A percentile compares a stretch with the other conserved stretches of the same genome.
Conservation (phyloP, 2,113 vertebrate species). For the Eublepharis macularius region DNA sequence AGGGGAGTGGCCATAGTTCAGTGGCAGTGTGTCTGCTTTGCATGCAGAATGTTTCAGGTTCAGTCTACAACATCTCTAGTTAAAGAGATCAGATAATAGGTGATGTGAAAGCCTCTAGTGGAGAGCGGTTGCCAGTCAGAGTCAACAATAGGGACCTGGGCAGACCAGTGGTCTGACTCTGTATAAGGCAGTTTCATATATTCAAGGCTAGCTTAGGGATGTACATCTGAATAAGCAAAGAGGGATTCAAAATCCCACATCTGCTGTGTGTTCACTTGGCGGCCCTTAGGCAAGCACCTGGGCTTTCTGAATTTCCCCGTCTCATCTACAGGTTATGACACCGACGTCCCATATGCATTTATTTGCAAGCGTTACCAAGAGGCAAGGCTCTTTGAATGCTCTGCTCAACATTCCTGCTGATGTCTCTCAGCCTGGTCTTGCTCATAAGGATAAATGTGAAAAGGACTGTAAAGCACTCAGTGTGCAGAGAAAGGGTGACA, state of each 20-base stretch:
- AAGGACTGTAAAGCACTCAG: background rate
- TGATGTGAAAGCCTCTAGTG: background rate
- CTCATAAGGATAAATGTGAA: background rate
- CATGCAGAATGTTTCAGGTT: background rate
- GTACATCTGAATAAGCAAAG: too few species aligned
- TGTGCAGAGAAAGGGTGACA: slow-evolving; percentile 5
- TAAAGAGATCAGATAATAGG: background rate
- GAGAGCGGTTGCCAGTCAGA: background rate
- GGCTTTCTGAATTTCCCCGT: too few species aligned
- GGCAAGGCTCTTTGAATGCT: too few species aligned
- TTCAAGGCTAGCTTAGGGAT: too few species aligned
- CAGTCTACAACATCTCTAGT: too few species aligned
- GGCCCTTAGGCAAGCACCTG: too few species aligned
- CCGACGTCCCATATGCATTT: too few species aligned
- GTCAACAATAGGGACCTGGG: background rate
- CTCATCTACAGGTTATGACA: too few species aligned
- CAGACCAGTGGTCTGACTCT: background rate
- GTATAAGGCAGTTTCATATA: background rate
- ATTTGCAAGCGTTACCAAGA: too few species aligned
- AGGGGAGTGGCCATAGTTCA: background rate
- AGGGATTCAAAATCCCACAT: too few species aligned
- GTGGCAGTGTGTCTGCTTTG: background rate
- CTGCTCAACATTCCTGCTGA: too few species aligned
- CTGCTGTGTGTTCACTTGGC: too few species aligned
- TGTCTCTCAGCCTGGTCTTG: background rate